Conservation (phyloP, 2,888 invertebrate species). For the Hydrotaea cyrtoneurina region DNA sequence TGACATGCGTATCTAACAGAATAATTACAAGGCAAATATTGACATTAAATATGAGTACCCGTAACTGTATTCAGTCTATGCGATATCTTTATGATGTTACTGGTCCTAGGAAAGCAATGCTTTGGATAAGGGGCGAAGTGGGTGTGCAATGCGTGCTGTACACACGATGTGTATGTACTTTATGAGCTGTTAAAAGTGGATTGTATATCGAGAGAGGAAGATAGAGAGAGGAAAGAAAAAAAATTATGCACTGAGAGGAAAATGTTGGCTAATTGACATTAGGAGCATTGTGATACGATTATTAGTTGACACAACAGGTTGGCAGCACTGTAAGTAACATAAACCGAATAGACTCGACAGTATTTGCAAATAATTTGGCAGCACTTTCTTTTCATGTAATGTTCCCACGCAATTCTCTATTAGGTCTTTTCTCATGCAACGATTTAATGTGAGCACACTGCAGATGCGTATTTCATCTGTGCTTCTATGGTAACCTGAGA, state of each 20-base stretch:
- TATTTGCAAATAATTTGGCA: too few relatives aligned
- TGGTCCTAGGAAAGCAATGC: slow-evolving; percentile 39
- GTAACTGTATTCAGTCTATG: neutral
- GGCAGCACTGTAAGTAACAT: too few relatives aligned
- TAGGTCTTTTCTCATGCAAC: too few relatives aligned
- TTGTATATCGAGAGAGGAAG: neutral
- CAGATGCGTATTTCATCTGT: too few relatives aligned
- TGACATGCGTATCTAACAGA: slow-evolving; percentile 70
- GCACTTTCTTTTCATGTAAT: too few relatives aligned
- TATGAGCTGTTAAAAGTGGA: slow-evolving; percentile 56
- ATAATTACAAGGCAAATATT: slow-evolving; percentile 73
- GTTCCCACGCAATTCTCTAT: too few relatives aligned
- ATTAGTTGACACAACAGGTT: too few relatives aligned
- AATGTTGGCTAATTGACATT: neutral
- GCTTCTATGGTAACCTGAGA: too few relatives aligned
- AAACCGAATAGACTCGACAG: too few relatives aligned
- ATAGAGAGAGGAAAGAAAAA: neutral
- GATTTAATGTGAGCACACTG: too few relatives aligned
- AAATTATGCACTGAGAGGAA: slow-evolving; percentile 12
- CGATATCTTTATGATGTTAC: neutral
- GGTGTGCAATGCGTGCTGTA: slow-evolving; percentile 63
- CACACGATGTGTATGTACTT: slow-evolving; percentile 30
- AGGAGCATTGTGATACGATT: too few relatives aligned
- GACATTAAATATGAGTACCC: slow-evolving; percentile 43
- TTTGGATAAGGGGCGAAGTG: neutral